phyloP scores from a whole-genome alignment of 2,888 invertebrate species.

The Encarsia formosa region DNA sequence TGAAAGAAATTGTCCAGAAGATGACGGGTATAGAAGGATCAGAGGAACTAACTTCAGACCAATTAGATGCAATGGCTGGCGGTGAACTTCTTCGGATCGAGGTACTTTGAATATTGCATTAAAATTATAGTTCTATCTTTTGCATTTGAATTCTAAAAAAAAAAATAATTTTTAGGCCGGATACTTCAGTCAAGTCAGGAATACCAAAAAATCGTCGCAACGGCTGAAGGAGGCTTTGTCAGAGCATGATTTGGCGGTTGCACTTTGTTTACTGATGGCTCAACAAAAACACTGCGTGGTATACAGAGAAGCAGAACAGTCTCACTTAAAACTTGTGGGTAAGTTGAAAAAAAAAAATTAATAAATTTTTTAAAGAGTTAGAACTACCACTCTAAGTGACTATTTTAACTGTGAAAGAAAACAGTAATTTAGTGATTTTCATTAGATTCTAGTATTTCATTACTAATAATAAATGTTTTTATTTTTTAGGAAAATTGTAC shows the following conservation, averaged over 20 bases:
- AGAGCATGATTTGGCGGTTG: constrained; percentile 88
- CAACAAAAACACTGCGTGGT: constrained; percentile 96
- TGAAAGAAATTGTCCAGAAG: constrained; percentile 97
- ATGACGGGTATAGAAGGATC: constrained; percentile 98
- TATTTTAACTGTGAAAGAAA: not conserved
- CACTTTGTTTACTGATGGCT: constrained; percentile 89
- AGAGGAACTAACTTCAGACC: constrained; percentile 94
- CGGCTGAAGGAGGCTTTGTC: constrained; percentile 92
- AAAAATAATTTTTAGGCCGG: constrained; percentile 68
- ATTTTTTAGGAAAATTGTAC: constrained; percentile 60
- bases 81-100: constrained; percentile 93
- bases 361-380: not conserved
- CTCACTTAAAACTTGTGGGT: constrained; percentile 84
- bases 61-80: constrained; percentile 94
- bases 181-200: constrained; percentile 94
- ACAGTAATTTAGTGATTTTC: no score
- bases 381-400: not conserved
- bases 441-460: no score
- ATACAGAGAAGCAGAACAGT: constrained; percentile 74
- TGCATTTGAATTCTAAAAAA: not conserved
- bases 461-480: constrained; percentile 5
- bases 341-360: constrained; percentile 24
- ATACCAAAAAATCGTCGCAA: constrained; percentile 91
- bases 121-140: not conserved
- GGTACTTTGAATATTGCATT: constrained; percentile 53